Base-by-base conservation (phyloP, 2,797 vertebrate genomes). In the Ataeniobius toweri region DNA sequence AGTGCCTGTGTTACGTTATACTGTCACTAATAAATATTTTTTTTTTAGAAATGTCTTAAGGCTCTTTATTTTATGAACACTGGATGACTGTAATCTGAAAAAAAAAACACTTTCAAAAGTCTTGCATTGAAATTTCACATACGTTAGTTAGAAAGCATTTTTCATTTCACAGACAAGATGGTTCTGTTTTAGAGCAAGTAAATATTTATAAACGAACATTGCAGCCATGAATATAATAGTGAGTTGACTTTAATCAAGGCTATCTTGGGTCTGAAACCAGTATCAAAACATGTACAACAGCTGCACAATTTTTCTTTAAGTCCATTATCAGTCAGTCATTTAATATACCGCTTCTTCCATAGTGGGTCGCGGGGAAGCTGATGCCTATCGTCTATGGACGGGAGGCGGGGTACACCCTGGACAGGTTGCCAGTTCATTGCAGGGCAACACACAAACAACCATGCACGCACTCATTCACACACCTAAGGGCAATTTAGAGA, bases 81-180 rank as follows among this genome's bases (percentile, higher is more conserved):
- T 16, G 44, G 63, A 77, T 58, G 78, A 78, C 77, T 65, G 26
- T 41, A 9, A 70, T 65, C 65, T 41, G 55, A 46, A 75, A 44
- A 6, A 71, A 14, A 20, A 31, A 53, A n/a, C 24, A 77, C 13
- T 70, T 72, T 79, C 53, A 20, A 67, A 82, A 80, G 72, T 74
- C 68, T 73, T 69, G 65, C 74, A 79, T 84, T 77, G 69, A 88
- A 88, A 87, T 86, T 88, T 73, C 88, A 85, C 4, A 22, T 69
- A 48, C 81, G 82, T 87, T 83, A 86, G 41, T 88, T 81, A 75
- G 16, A 39, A 73, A 56, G n/a, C 58, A 70, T 82, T 22, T 28
- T 81, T 82, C 81, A 68, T 55, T 77, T 80, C 5, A 44, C 41
- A 24, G 12, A 44, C n/a, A 24, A 44, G 22, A 44, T 12, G 9